phyloP scores from a whole-genome alignment of 2,797 vertebrate species.

The Eutrigla gurnardus region DNA sequence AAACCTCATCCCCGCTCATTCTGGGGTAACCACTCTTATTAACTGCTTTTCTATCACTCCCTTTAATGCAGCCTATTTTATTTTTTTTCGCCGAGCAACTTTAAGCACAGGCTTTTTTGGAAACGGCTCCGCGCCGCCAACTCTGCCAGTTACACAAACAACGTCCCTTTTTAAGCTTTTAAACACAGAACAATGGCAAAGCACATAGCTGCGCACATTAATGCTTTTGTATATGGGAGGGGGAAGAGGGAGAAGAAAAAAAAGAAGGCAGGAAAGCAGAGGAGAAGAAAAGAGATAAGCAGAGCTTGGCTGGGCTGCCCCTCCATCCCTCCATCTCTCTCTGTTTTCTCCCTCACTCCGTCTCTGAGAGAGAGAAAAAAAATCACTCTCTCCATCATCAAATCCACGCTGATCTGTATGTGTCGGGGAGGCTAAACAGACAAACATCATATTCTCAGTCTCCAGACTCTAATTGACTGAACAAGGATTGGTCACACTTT shows the following conservation, averaged over 20 bases:
- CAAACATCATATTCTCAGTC: slow-evolving; percentile 83
- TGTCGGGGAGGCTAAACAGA: slow-evolving; percentile 79
- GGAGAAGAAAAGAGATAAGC: slow-evolving; percentile 84
- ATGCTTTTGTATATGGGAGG: slow-evolving; percentile 80
- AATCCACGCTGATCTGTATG: slow-evolving; percentile 83
- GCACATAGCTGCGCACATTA: slow-evolving; percentile 83
- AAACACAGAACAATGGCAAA: slow-evolving; percentile 85
- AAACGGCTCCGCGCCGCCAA: slow-evolving; percentile 64
- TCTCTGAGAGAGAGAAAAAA: slow-evolving; percentile 41
- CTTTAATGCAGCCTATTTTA: slow-evolving; percentile 59
- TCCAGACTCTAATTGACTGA: slow-evolving; percentile 90
- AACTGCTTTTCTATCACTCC: slow-evolving; percentile 78
- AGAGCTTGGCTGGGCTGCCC: slow-evolving; percentile 79
- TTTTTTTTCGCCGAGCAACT: slow-evolving; percentile 61
- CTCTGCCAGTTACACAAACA: slow-evolving; percentile 81
- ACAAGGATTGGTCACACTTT: slow-evolving; percentile 91
- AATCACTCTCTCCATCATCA: slow-evolving; percentile 78
- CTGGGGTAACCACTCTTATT: slow-evolving; percentile 81
- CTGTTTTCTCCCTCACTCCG: slow-evolving; percentile 21
- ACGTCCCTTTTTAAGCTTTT: slow-evolving; percentile 82
- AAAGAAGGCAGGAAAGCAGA: slow-evolving; percentile 52
- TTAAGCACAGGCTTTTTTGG: slow-evolving; percentile 74
- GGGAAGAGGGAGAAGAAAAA: slow-evolving; percentile 5
- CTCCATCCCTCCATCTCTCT: slow-evolving; percentile 60
- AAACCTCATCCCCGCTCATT: slow-evolving; percentile 85